Conservation (phyloP, 2,797 vertebrate genomes). For the Xenopus petersii region DNA sequence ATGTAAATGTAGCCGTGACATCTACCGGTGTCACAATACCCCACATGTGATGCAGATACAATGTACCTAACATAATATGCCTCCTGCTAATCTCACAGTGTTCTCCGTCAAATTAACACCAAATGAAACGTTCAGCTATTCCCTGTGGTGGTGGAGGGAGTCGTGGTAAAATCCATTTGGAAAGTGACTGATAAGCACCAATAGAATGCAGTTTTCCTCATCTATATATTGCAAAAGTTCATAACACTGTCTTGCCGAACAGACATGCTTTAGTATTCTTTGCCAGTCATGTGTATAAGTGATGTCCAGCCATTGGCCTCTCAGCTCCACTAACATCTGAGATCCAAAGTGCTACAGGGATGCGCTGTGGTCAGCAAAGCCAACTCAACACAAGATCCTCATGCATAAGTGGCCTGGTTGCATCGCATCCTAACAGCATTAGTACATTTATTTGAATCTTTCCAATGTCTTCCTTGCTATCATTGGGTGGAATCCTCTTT, state of each 20-base stretch:
- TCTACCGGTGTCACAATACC: slow-evolving; percentile 12
- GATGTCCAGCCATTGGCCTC: not conserved
- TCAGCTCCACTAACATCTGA: too few species aligned
- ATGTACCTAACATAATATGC: slow-evolving; percentile 22
- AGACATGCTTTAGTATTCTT: not conserved
- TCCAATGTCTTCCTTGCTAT: too few species aligned
- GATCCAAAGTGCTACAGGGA: too few species aligned
- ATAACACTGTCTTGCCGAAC: not conserved
- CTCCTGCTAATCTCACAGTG: slow-evolving; percentile 38
- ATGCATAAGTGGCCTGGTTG: too few species aligned
- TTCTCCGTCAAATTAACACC: slow-evolving; percentile 9
- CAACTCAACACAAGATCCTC: too few species aligned
- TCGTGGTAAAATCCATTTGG: not conserved
- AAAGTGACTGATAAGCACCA: slow-evolving; percentile 25
- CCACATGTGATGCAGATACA: slow-evolving; percentile 29
- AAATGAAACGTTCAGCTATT: not conserved
- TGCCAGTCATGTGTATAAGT: not conserved
- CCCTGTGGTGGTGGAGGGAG: slow-evolving; percentile 14
- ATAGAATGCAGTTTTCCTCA: not conserved
- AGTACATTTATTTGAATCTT: too few species aligned
- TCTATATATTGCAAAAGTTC: not conserved
- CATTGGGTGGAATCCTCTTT: not conserved
- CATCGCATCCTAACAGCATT: too few species aligned
- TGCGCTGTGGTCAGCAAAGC: too few species aligned
- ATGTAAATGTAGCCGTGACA: slow-evolving; percentile 40